Evolutionary conservation across 2,113 vertebrate genomes (phyloP).

Genomic region (Hippolais icterina): DNA sequence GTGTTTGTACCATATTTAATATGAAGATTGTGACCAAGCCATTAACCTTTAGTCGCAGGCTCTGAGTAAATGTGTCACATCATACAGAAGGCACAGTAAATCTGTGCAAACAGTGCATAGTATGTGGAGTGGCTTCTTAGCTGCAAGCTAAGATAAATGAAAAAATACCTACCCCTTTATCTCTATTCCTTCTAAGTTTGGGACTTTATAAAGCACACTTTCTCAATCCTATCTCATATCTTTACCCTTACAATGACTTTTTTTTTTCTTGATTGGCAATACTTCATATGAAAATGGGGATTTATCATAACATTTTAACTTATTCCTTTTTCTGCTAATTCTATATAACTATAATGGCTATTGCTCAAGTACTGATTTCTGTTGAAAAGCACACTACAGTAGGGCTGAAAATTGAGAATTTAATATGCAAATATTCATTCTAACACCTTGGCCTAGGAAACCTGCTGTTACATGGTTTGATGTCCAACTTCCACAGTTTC

Average conservation of each 20-base stretch:
- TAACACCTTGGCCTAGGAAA: not conserved
- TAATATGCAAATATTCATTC: not conserved
- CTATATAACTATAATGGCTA: not conserved
- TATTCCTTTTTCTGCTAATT: not conserved
- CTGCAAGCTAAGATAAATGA: not conserved
- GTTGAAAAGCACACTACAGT: not conserved
- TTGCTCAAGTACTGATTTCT: not conserved
- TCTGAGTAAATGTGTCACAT: conserved; percentile 9
- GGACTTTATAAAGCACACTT: not conserved
- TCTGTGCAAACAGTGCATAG: not conserved
- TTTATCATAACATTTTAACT: not conserved
- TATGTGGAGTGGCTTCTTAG: not conserved
- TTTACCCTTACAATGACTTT: not conserved
- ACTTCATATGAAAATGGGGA: not conserved
- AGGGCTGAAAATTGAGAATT: not conserved
- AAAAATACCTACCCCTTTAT: not conserved
- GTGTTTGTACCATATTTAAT: conserved; percentile 14
- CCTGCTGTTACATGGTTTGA: not conserved
- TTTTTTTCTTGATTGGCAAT: not conserved
- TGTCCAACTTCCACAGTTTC: not conserved
- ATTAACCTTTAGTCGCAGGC: not conserved
- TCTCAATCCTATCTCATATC: not conserved
- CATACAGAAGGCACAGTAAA: not conserved
- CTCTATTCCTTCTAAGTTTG: not conserved
- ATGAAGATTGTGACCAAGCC: conserved; percentile 16